Base-by-base conservation (phyloP, 2,797 vertebrate genomes). In the Xyrichtys novacula region DNA sequence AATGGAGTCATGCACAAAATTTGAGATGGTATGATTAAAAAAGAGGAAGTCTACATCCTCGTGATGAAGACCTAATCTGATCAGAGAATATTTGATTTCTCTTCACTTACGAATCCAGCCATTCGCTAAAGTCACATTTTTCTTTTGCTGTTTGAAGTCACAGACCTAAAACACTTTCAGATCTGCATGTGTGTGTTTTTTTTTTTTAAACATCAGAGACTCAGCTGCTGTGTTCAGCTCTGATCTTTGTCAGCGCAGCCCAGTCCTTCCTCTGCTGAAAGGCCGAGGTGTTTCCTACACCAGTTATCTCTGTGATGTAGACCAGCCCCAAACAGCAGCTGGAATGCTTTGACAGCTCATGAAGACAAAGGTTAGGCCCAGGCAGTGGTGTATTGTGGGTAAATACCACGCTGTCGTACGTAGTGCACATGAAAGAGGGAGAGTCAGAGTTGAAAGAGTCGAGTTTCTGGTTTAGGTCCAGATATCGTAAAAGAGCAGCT, bases 351-450 rank as follows among this genome's bases (percentile, higher is more conserved):
- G 31, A 76, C 74, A 65, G 74, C 52, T 59, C 55, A 59, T 55
- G 53, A 76, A 3, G 23, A 42, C 48, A 66, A 29, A 77, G 71
- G 72, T 68, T 68, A 69, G 74, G 31, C 49, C 63, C 6, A 3
- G 0, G 23, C 62, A 56, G 52, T 25, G 3, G 59, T 74, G 80
- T 10, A 64, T 50, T 71, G 23, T 72, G 69, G 75, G 71, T 78
- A 78, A 83, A 86, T 85, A 70, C 66, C 67, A 76, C 52, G 32
- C 50, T 62, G 65, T 73, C 74, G 59, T 57, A 73, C 47, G n/a
- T 65, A 62, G 74, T 59, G 15, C 53, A 46, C 34, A 58, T 71
- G 38, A 76, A 71, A 71, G 23, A 44, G 48, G 34, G 31, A 0
- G 54, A 44, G 40, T n/a, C 11, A 0, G 19, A 75, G 73, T 50